Conservation (phyloP, 2,888 invertebrate species). For the Cordilura impudica region DNA sequence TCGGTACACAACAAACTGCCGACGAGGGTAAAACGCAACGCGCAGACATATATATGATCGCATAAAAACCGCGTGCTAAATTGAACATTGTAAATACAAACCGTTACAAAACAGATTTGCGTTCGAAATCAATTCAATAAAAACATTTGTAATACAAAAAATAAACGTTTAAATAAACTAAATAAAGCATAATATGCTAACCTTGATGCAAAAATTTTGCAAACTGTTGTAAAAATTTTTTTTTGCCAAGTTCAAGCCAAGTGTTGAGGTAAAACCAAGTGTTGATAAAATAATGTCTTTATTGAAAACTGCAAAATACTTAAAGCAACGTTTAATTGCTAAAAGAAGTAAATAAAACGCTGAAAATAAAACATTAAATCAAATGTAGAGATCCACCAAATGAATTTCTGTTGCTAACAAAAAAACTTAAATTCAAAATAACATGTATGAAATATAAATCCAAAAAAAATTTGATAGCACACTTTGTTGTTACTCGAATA, state of each 20-base stretch:
- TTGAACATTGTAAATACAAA: neutral
- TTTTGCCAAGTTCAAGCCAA: neutral
- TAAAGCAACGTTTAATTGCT: no score
- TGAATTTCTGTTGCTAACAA: no score
- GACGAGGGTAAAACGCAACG: neutral
- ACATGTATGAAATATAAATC: no score
- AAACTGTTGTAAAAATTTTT: neutral
- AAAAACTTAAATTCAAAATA: no score
- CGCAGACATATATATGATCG: neutral
- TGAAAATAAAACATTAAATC: neutral
- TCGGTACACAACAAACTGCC: no score
- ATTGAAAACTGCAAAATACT: no score
- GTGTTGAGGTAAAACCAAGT: neutral
- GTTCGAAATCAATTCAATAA: neutral
- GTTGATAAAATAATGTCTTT: neutral
- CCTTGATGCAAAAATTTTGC: neutral
- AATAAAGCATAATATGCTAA: neutral
- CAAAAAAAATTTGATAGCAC: no score
- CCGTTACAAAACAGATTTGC: neutral
- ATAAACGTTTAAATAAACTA: neutral
- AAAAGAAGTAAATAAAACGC: neutral
- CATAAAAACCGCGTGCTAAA: neutral
- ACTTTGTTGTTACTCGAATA: no score
- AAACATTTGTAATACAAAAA: no score
- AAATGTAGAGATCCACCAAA: no score